phyloP scores from a whole-genome alignment of 92 coral and sea anemone genomes.

The Scolanthus callimorphus region DNA sequence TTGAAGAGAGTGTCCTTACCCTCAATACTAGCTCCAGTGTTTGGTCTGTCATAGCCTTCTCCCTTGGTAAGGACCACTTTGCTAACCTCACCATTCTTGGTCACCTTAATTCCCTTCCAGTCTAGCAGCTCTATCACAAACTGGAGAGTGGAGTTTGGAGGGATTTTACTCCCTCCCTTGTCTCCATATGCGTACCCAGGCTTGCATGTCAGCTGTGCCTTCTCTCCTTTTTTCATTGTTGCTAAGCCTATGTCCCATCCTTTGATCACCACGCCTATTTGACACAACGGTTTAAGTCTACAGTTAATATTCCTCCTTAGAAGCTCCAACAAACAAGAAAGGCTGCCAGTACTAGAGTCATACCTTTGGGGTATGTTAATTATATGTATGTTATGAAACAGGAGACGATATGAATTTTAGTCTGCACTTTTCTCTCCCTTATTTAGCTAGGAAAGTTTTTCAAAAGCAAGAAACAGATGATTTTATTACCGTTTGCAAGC shows the following conservation, averaged over 20 bases:
- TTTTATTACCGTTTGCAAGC: too few species aligned
- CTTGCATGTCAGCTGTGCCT: conserved; percentile 55
- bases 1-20: too few species aligned
- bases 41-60: conserved; percentile 71
- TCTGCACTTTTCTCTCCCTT: too few species aligned
- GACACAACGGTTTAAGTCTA: too few species aligned
- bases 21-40: conserved; percentile 68
- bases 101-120: conserved; percentile 85
- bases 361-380: too few species aligned
- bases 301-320: too few species aligned
- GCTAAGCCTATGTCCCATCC: conserved; percentile 88
- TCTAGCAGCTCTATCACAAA: conserved; percentile 71
- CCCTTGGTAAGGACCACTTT: conserved; percentile 68
- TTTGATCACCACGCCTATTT: conserved; percentile 81
- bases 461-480: too few species aligned
- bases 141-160: conserved; percentile 71
- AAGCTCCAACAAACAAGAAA: too few species aligned
- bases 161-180: conserved; percentile 71
- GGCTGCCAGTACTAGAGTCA: too few species aligned
- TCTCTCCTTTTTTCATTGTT: conserved; percentile 77
- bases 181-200: conserved; percentile 86
- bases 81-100: conserved; percentile 67
- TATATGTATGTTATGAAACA: too few species aligned
- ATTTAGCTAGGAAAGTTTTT: too few species aligned
- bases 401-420: too few species aligned